Evolutionary conservation across 2,113 vertebrate species (phyloP).

Genomic region (Spermophilus dauricus): DNA sequence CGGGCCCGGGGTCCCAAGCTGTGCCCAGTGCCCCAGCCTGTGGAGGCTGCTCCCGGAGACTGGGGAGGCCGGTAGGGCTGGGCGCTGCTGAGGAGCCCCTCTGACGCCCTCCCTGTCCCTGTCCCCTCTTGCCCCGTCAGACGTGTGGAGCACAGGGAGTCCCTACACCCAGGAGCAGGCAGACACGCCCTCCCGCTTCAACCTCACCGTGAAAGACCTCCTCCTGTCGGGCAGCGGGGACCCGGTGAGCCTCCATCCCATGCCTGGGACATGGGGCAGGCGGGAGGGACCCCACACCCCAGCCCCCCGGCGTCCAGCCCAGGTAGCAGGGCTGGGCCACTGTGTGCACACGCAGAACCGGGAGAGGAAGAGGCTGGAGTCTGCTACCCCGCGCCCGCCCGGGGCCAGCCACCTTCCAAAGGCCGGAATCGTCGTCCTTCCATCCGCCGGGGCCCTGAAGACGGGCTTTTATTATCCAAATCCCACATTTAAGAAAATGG

Average conservation of each 20-base stretch:
- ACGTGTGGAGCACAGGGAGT: slow-evolving; percentile 89
- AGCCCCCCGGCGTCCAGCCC: too few relatives aligned
- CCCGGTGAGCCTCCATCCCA: slow-evolving; percentile 85
- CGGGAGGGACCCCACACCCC: not conserved
- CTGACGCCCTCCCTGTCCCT: not conserved
- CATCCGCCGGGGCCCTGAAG: too few relatives aligned
- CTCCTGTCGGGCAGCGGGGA: slow-evolving; percentile 91
- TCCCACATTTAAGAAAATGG: too few relatives aligned
- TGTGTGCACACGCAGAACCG: too few relatives aligned
- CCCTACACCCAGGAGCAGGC: slow-evolving; percentile 72
- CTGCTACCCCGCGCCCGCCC: too few relatives aligned
- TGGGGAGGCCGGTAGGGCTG: not conserved
- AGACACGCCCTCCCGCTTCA: slow-evolving; percentile 52
- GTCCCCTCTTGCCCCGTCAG: slow-evolving; percentile 75
- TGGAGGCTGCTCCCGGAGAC: not conserved
- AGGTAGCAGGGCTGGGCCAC: too few relatives aligned
- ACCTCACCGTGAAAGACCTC: slow-evolving; percentile 95
- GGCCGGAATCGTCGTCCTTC: too few relatives aligned
- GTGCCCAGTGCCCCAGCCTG: not conserved
- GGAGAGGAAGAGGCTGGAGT: too few relatives aligned
- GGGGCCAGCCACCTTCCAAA: too few relatives aligned
- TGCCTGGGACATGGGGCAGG: too few relatives aligned
- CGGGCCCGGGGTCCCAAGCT: not conserved
- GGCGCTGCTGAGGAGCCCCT: not conserved
- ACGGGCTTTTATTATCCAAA: too few relatives aligned